Evolutionary conservation across 2,797 vertebrate genomes (phyloP).

Genomic region (Poecilia wingei): DNA sequence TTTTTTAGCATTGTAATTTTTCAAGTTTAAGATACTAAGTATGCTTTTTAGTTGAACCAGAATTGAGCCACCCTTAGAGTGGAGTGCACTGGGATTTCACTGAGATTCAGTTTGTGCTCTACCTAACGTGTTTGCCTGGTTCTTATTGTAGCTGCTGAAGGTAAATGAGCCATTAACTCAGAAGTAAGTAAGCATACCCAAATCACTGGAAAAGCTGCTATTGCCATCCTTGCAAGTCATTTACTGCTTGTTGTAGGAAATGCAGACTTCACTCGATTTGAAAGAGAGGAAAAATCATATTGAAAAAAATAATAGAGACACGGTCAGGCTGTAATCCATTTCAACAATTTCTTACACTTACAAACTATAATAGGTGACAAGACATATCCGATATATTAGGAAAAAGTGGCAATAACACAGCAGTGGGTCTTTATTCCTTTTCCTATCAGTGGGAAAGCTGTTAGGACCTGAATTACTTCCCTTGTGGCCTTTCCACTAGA

Average conservation of each 20-base stretch:
- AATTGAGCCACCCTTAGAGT: background rate
- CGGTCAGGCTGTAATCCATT: background rate
- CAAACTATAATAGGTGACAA: conserved; percentile 6
- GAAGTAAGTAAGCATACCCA: conserved; percentile 1
- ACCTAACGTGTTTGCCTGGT: background rate
- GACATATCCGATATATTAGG: conserved; percentile 3
- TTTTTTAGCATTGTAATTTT: background rate
- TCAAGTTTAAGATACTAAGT: background rate
- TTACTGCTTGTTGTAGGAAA: background rate
- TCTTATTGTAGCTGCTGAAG: conserved; percentile 4
- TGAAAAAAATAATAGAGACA: background rate
- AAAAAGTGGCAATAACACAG: conserved; percentile 4
- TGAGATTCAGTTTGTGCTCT: background rate
- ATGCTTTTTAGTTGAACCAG: background rate
- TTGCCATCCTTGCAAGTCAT: background rate
- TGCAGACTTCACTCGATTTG: background rate
- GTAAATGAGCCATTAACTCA: conserved; percentile 3
- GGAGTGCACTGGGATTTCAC: background rate
- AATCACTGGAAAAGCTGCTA: conserved; percentile 5
- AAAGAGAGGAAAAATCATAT: background rate
- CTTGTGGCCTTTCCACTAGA: conserved; percentile 8
- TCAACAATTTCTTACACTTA: background rate
- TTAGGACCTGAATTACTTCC: conserved; percentile 7
- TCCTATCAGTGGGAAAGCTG: background rate
- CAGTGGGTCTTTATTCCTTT: conserved; percentile 6